Percentiles rank a stretch among this genome's conserved stretches.
Conservation (phyloP, 2,113 vertebrate genomes). For the Mus pahari region DNA sequence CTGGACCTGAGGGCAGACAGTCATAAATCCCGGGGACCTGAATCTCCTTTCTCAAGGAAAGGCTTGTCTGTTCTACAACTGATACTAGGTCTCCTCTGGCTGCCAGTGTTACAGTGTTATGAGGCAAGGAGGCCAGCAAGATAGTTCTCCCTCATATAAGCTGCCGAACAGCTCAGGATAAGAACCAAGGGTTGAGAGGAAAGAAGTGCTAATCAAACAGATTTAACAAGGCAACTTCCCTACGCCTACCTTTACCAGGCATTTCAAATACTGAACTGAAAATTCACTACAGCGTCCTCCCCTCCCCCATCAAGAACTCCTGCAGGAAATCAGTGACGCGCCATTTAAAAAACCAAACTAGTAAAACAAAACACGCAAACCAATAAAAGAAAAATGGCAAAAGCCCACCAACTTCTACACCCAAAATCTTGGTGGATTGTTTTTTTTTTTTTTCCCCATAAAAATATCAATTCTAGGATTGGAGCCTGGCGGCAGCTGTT, state of each 20-base stretch:
- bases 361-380: constrained; percentile 32
- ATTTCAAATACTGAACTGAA: constrained; percentile 36
- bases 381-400: constrained; percentile 25
- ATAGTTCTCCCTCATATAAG: neutral
- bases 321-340: neutral
- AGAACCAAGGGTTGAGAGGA: neutral
- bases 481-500: neutral
- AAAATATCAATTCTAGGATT: constrained; percentile 21
- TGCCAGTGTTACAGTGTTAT: too few relatives aligned
- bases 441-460: neutral
- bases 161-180: neutral
- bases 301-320: neutral
- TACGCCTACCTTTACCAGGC: neutral
- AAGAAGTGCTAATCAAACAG: neutral
- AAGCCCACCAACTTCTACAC: constrained; percentile 33
- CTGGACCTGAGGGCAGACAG: neutral
- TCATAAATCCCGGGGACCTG: neutral
- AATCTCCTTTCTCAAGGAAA: neutral
- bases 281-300: neutral
- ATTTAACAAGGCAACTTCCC: constrained; percentile 19
- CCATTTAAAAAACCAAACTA: constrained; percentile 37
- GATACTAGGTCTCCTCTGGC: neutral
- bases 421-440: neutral
- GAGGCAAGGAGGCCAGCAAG: neutral
- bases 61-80: neutral